Evolutionary conservation across 2,888 invertebrate species (phyloP).

Genomic region (Hyppa rectilinea): DNA sequence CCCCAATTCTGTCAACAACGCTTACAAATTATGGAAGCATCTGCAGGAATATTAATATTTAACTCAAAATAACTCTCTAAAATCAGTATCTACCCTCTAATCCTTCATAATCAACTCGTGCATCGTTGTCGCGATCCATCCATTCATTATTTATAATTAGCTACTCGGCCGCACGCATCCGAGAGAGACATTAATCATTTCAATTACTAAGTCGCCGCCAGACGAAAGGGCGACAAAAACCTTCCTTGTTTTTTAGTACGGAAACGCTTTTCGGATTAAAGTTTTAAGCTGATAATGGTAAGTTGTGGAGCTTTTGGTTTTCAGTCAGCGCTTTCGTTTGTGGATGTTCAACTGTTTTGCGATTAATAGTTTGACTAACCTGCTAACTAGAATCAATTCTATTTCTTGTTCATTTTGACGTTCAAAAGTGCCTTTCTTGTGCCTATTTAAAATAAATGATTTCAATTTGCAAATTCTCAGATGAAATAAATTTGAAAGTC

Average conservation of each 20-base stretch:
- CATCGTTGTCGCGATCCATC: constrained; percentile 63
- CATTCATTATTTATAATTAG: constrained; percentile 87
- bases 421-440: too few species aligned
- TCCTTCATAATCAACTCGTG: constrained; percentile 55
- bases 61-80: constrained; percentile 17
- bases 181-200: constrained; percentile 80
- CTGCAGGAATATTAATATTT: constrained; percentile 5
- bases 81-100: constrained; percentile 39
- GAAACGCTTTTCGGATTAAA: constrained; percentile 51
- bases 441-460: too few species aligned
- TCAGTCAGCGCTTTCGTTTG: constrained; percentile 27
- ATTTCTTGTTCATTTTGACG: too few species aligned
- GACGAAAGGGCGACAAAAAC: constrained; percentile 66
- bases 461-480: neutral
- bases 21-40: neutral
- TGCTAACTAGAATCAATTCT: too few species aligned
- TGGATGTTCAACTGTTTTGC: neutral
- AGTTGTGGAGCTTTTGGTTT: constrained; percentile 16
- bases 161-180: constrained; percentile 70
- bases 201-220: constrained; percentile 75
- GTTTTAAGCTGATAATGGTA: constrained; percentile 38
- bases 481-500: neutral
- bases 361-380: neutral
- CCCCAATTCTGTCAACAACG: neutral
- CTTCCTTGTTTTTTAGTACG: constrained; percentile 50